Evolutionary conservation across 2,888 invertebrate genomes (phyloP).

Genomic region (Dryocosmus kuriphilus): DNA sequence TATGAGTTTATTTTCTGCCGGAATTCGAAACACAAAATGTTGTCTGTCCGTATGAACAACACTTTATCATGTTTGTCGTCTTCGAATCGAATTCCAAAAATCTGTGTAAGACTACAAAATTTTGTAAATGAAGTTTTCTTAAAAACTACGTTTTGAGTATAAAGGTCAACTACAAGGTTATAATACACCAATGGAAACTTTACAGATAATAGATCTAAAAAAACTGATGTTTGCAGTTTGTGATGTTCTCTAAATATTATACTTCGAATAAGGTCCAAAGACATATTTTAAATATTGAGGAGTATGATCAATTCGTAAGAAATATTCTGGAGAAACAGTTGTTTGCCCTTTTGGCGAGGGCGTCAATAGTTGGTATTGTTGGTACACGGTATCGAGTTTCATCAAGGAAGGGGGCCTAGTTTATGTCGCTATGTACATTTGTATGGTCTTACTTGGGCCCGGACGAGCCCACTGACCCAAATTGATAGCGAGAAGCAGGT

Average conservation of each 20-base stretch:
- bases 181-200: too few relatives aligned
- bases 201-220: too few relatives aligned
- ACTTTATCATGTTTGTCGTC: too few relatives aligned
- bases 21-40: too few relatives aligned
- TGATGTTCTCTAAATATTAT: too few relatives aligned
- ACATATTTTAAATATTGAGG: background rate
- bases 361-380: conserved; percentile 8
- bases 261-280: background rate
- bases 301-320: background rate
- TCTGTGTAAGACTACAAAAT: too few relatives aligned
- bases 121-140: background rate
- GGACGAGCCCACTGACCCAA: conserved; percentile 62
- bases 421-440: conserved; percentile 17
- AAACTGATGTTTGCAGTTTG: too few relatives aligned
- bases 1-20: too few relatives aligned
- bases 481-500: conserved; percentile 54
- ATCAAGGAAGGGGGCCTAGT: conserved; percentile 45
- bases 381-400: conserved; percentile 1
- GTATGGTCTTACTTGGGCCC: conserved; percentile 40
- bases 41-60: too few relatives aligned
- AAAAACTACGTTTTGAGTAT: background rate
- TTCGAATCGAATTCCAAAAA: too few relatives aligned
- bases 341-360: background rate
- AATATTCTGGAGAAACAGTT: conserved; percentile 12
- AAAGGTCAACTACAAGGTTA: too few relatives aligned